Evolutionary conservation across 2,113 vertebrate species (phyloP), one percentile per base, ranked within the genome.

Genomic region (Galemys pyrenaicus): DNA sequence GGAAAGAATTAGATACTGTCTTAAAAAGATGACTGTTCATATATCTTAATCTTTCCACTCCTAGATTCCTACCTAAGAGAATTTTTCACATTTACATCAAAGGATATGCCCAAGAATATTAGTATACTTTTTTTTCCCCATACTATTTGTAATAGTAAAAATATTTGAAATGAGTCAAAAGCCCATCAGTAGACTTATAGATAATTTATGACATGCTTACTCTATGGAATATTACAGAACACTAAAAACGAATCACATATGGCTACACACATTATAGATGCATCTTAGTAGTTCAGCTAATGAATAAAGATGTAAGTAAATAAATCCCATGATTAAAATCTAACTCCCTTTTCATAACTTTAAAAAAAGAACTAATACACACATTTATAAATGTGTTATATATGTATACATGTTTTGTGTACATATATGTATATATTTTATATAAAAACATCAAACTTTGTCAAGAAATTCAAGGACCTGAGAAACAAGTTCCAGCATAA

Each of bases 261-360:
- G 58, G 39, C 28, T 62, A 8, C 8, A n/a, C 16, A 70, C n/a
- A 51, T 7, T 54, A 64, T 2, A 17, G 19, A 11, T 74, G 64
- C 35, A 32, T 58, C 56, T 79, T 79, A 74, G 17, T 30, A 77
- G 16, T 70, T 16, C 46, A 4, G n/a, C 39, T 80, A 9, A 15
- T 92, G 56, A 86, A 16, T 85, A 44, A 60, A 81, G 89, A 60
- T n/a, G 16, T 74, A 94, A 88, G 54, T 56, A 20, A 77, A 79
- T 46, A 16, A 82, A 56, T 37, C 49, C 4, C 73, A 9, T 6
- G 77, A 77, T 20, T 62, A 81, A 6, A 67, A 70, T 87, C 56
- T 81, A 87, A 88, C 28, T 84, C 16, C 9, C 26, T 62, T 75
- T 94, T 77, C 86, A 13, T n/a, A 85, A 65, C n/a, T 74, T 51